Percentiles rank a stretch among this genome's conserved stretches.
Evolutionary conservation across 2,797 vertebrate species (phyloP).

Genomic region (Paguma larvata): DNA sequence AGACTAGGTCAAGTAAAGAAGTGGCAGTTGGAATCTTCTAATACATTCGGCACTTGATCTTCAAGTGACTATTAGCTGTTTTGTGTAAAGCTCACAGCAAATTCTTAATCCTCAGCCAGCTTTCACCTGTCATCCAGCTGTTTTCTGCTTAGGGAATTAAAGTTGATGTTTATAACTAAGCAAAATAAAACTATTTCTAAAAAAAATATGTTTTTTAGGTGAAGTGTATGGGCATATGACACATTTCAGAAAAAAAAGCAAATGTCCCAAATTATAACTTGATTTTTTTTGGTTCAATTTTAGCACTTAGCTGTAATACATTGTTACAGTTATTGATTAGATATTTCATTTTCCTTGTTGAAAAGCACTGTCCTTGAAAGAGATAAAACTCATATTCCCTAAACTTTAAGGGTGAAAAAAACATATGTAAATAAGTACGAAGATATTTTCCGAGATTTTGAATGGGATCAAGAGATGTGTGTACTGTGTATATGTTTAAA

Average conservation of each 20-base stretch:
- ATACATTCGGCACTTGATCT: not conserved
- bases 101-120: slow-evolving; percentile 44
- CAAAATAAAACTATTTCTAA: slow-evolving; percentile 43
- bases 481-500: slow-evolving; percentile 62
- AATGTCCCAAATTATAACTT: not conserved
- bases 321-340: not conserved
- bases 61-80: slow-evolving; percentile 56
- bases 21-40: not conserved
- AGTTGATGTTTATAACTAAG: slow-evolving; percentile 31
- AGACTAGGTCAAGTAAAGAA: not conserved
- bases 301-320: not conserved
- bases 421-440: slow-evolving; percentile 61
- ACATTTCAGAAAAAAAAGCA: slow-evolving; percentile 35
- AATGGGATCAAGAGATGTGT: not conserved
- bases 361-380: not conserved
- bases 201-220: slow-evolving; percentile 49
- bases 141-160: slow-evolving; percentile 54
- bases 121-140: slow-evolving; percentile 22
- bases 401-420: slow-evolving; percentile 57
- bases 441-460: slow-evolving; percentile 49
- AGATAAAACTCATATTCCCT: slow-evolving; percentile 27
- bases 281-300: not conserved
- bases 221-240: not conserved
- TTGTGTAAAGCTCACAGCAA: not conserved
- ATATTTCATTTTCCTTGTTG: slow-evolving; percentile 15